A percentile compares a stretch with the other conserved stretches of the same genome.
Conservation (phyloP, 2,797 vertebrate species). For the Alcedo quadribrachys region DNA sequence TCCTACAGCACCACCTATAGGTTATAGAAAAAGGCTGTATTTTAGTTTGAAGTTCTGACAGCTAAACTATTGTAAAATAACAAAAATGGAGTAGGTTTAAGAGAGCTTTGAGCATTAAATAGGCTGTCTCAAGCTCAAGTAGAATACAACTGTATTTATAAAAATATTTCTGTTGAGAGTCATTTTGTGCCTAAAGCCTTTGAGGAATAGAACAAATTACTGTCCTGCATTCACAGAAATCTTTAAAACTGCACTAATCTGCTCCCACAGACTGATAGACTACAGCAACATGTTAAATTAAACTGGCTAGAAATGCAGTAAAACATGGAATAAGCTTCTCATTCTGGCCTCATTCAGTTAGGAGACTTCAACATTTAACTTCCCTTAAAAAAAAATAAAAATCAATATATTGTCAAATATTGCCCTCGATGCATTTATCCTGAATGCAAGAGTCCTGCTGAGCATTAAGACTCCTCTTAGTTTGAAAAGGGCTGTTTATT, state of each 20-base stretch:
- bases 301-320: background rate
- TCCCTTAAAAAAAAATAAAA: background rate
- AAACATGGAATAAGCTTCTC: background rate
- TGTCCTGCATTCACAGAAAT: background rate
- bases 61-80: background rate
- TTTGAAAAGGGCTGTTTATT: background rate
- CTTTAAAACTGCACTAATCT: background rate
- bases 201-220: background rate
- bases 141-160: background rate
- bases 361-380: background rate
- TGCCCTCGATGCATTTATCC: background rate
- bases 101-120: background rate
- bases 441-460: background rate
- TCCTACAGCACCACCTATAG: conserved; percentile 86
- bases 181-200: background rate
- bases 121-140: background rate
- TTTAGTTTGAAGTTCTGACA: background rate
- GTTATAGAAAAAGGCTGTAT: background rate
- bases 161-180: background rate
- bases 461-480: background rate
- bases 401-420: background rate
- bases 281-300: background rate
- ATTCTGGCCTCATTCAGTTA: background rate
- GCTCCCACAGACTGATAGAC: background rate
- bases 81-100: background rate